Conservation (phyloP, 2,797 vertebrate species). For the Acrossocheilus wenchowensis region DNA sequence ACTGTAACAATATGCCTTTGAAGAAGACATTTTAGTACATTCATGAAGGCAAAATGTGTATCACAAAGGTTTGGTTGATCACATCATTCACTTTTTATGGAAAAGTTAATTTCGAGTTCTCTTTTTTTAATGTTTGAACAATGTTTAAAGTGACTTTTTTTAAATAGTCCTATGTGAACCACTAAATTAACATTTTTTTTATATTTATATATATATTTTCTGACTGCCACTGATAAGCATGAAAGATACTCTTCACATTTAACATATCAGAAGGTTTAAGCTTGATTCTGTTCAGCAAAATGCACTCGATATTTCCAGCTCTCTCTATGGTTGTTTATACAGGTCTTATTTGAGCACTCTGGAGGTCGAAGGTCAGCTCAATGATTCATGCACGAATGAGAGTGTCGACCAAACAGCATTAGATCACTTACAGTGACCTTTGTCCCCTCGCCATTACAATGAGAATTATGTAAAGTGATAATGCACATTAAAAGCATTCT, state of each 20-base stretch:
- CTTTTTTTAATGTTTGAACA: neutral
- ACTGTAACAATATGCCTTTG: too few relatives aligned
- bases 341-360: slow-evolving; percentile 49
- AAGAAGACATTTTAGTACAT: too few relatives aligned
- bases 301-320: slow-evolving; percentile 38
- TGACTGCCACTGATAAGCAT: neutral
- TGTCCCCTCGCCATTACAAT: slow-evolving; percentile 37
- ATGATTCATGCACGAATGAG: slow-evolving; percentile 41
- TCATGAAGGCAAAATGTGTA: too few relatives aligned
- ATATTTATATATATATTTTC: neutral
- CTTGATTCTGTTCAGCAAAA: slow-evolving; percentile 24
- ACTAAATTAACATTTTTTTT: too few relatives aligned
- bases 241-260: neutral
- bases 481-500: slow-evolving; percentile 49
- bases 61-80: too few relatives aligned
- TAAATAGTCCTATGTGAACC: neutral
- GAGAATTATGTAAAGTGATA: slow-evolving; percentile 55
- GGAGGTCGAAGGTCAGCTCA: slow-evolving; percentile 34
- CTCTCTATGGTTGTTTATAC: slow-evolving; percentile 61
- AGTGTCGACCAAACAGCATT: slow-evolving; percentile 29
- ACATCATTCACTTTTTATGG: too few relatives aligned
- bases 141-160: neutral
- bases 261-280: neutral
- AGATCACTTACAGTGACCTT: slow-evolving; percentile 46
- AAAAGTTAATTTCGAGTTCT: neutral